These are phyloP conservation scores for Borostomias antarcticus DNA, from an alignment of 2,797 vertebrate genomes.

Conservation along the genomic window DNA sequence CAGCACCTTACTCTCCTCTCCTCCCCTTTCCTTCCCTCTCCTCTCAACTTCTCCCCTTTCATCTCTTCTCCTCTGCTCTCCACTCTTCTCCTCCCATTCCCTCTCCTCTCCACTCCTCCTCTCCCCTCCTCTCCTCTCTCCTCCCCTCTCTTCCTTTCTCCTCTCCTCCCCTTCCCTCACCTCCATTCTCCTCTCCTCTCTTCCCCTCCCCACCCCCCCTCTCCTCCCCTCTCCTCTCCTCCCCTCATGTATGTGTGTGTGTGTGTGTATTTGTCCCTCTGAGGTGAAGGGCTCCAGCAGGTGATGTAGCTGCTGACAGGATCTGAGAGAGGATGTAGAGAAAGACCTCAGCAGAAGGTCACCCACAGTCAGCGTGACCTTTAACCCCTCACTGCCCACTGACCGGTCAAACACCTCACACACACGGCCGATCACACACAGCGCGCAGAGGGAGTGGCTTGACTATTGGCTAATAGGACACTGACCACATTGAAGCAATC, in stretches of 20 bases:
- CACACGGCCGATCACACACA: background rate
- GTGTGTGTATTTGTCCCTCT: slow-evolving; percentile 12
- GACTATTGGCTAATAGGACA: background rate
- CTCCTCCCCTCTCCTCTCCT: background rate
- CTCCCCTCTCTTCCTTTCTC: slow-evolving; percentile 67
- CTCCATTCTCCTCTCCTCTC: no score
- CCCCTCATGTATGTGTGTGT: slow-evolving; percentile 26
- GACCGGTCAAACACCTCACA: background rate
- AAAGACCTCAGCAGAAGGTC: slow-evolving; percentile 20
- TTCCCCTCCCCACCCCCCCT: background rate
- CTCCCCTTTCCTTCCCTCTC: no score
- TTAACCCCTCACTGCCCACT: background rate
- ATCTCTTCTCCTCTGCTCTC: background rate
- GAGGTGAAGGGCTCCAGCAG: slow-evolving; percentile 33
- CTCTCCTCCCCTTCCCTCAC: slow-evolving; percentile 33
- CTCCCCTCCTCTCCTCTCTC: background rate
- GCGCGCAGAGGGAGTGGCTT: background rate
- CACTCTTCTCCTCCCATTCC: background rate
- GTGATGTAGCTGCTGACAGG: slow-evolving; percentile 34
- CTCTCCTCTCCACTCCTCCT: background rate
- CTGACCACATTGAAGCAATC: background rate
- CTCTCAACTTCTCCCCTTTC: no score
- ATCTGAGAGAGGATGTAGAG: slow-evolving; percentile 10
- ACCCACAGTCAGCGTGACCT: background rate
- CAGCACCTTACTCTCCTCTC: no score